Percentiles rank a stretch among this genome's conserved stretches.
phyloP scores from a whole-genome alignment of 2,888 invertebrate species.

The Rotaria magnacalcarata region DNA sequence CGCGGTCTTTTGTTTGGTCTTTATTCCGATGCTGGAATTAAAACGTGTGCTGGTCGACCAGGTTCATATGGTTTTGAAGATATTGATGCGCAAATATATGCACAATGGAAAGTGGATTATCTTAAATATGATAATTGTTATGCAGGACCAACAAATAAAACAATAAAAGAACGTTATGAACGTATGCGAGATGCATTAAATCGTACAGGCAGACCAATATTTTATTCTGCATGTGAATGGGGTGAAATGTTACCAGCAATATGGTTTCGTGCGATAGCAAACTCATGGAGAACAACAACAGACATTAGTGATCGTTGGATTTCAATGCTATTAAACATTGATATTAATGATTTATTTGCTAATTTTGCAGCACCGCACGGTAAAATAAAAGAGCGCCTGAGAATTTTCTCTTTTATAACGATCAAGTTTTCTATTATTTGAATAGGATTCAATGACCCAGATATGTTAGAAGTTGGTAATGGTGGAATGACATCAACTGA shows the following conservation, averaged over 20 bases:
- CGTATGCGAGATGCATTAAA: constrained; percentile 27
- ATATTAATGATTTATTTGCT: constrained; percentile 15
- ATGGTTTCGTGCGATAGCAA: neutral
- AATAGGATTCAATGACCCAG: neutral
- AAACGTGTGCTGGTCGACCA: constrained; percentile 19
- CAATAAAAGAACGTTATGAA: constrained; percentile 20
- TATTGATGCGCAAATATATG: neutral
- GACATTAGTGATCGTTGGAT: neutral
- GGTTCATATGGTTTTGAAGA: constrained; percentile 22
- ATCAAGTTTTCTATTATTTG: neutral
- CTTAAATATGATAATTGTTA: constrained; percentile 30
- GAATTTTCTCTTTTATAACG: no score
- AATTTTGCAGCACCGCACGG: neutral
- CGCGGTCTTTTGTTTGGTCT: neutral
- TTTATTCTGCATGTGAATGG: constrained; percentile 30
- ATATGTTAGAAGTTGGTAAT: constrained; percentile 33
- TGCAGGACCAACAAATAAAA: neutral
- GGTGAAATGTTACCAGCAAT: constrained; percentile 22
- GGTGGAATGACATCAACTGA: constrained; percentile 14
- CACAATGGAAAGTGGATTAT: constrained; percentile 21
- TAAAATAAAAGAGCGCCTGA: neutral
- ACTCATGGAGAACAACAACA: neutral
- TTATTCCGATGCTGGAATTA: neutral
- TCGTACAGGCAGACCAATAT: constrained; percentile 30
- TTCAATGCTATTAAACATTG: constrained; percentile 21